Evolutionary conservation across 1,140 invertebrate genomes (phyloP).

Genomic region (Lasaia peninsularis): DNA sequence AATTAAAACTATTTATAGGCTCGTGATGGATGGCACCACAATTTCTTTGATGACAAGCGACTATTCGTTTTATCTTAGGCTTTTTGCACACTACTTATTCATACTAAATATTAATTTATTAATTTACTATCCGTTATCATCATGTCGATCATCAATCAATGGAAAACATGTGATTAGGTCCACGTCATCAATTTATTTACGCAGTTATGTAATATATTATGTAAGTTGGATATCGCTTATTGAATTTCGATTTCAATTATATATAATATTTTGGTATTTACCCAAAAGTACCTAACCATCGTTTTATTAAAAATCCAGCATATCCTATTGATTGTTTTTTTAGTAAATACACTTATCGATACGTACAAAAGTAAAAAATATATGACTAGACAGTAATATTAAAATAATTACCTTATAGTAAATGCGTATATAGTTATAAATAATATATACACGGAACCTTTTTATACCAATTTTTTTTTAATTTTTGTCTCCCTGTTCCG

Average conservation of each 20-base stretch:
- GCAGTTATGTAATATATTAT: constrained; percentile 40
- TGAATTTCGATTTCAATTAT: constrained; percentile 8
- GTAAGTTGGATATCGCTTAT: constrained; percentile 23
- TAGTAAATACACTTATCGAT: no score
- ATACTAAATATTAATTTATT: constrained; percentile 54
- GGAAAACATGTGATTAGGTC: constrained; percentile 48
- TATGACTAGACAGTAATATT: no score
- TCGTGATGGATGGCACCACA: constrained; percentile 55
- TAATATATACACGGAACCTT: no score
- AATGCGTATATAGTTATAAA: no score
- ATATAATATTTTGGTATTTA: no score
- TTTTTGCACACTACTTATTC: constrained; percentile 56
- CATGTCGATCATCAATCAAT: constrained; percentile 59
- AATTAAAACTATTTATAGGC: constrained; percentile 29
- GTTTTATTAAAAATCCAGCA: no score
- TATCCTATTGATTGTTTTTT: no score
- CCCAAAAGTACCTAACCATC: no score
- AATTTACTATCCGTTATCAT: constrained; percentile 51
- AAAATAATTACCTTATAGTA: no score
- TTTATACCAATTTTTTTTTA: no score
- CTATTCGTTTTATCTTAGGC: constrained; percentile 41
- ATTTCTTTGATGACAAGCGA: constrained; percentile 44
- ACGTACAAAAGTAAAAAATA: no score
- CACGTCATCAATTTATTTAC: constrained; percentile 41
- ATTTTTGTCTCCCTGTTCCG: no score